These are phyloP conservation scores for Eupeodes latifasciatus DNA, from an alignment of 2,888 invertebrate genomes.

Conservation along the genomic window DNA sequence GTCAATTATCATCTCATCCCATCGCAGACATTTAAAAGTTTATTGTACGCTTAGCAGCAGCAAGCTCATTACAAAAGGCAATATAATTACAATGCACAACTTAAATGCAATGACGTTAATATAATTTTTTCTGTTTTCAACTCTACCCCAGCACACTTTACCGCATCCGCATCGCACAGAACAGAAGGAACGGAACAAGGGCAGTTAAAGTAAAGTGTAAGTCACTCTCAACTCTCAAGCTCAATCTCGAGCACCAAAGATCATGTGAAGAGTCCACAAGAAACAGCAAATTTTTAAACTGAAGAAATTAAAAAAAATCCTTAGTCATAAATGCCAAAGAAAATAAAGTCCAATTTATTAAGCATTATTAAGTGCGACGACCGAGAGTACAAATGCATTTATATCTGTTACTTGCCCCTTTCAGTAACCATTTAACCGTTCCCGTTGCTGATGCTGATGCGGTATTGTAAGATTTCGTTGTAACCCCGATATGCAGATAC, in stretches of 20 bases:
- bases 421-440: neutral
- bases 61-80: constrained; percentile 71
- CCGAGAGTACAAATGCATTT: constrained; percentile 75
- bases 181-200: neutral
- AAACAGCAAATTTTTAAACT: constrained; percentile 11
- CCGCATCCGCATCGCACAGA: neutral
- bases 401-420: constrained; percentile 58
- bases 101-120: constrained; percentile 70
- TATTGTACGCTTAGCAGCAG: constrained; percentile 54
- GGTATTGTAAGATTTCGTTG: constrained; percentile 6
- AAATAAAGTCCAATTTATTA: constrained; percentile 84
- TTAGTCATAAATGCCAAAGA: constrained; percentile 74
- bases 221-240: constrained; percentile 50
- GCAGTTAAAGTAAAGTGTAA: constrained; percentile 16
- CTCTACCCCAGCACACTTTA: neutral
- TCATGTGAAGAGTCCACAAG: constrained; percentile 30
- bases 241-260: constrained; percentile 47
- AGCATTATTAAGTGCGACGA: constrained; percentile 84
- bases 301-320: constrained; percentile 44
- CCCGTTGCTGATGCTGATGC: neutral
- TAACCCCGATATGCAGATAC: constrained; percentile 56
- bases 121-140: constrained; percentile 29
- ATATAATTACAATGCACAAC: constrained; percentile 71
- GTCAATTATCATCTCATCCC: constrained; percentile 67
- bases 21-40: constrained; percentile 38